phyloP scores from a whole-genome alignment of 2,888 invertebrate species.

The Creontiades dilutus region DNA sequence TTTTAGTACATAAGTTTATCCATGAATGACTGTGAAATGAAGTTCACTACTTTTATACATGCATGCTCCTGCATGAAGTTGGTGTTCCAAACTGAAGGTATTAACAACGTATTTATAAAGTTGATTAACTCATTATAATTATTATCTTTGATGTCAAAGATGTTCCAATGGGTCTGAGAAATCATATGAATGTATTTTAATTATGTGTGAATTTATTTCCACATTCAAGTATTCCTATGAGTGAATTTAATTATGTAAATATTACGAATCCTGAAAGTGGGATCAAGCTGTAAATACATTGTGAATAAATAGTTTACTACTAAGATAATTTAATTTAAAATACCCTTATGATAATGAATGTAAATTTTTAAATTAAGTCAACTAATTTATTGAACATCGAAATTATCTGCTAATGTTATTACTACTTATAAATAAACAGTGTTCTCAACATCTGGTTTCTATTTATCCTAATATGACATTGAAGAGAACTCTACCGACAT shows the following conservation, averaged over 20 bases:
- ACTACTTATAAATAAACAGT: neutral
- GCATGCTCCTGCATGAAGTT: neutral
- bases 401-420: slow-evolving; percentile 10
- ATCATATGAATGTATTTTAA: neutral
- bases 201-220: neutral
- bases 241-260: neutral
- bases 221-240: neutral
- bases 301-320: slow-evolving; percentile 13
- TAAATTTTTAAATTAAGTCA: slow-evolving; percentile 23
- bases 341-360: neutral
- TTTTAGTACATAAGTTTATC: neutral
- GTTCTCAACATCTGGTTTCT: neutral
- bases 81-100: neutral
- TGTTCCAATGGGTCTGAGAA: neutral
- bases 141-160: neutral
- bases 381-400: slow-evolving; percentile 31
- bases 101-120: neutral
- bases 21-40: neutral
- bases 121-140: neutral
- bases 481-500: no score
- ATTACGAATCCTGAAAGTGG: neutral
- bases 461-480: no score
- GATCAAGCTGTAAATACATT: neutral
- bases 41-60: neutral
- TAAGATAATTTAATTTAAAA: slow-evolving; percentile 24